These are phyloP conservation scores for Diacarnus erythraeanus DNA, from an alignment of 37 sponge, comb jelly and placozoan species.

Conservation along the genomic window DNA sequence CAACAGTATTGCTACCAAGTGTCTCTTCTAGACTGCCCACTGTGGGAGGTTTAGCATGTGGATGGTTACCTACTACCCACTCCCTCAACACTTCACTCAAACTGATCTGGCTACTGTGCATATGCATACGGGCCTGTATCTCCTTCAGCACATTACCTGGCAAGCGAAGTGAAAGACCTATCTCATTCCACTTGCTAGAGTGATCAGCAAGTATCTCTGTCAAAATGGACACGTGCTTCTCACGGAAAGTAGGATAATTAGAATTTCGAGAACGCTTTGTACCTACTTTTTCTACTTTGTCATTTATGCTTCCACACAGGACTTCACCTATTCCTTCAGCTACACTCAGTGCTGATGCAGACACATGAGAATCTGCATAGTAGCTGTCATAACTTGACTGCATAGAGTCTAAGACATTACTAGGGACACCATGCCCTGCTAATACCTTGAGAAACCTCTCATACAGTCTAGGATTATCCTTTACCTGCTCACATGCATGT, in stretches of 20 bases:
- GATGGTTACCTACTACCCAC: background rate
- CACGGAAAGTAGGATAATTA: background rate
- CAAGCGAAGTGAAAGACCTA: background rate
- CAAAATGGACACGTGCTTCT: background rate
- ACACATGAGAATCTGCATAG: background rate
- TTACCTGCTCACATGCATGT: background rate
- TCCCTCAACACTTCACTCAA: background rate
- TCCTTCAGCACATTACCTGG: background rate
- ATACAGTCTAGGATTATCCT: background rate
- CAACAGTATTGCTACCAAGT: background rate
- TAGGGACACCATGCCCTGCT: background rate
- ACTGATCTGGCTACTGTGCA: background rate
- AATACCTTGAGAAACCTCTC: background rate
- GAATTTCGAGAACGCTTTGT: background rate
- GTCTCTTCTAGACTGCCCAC: background rate
- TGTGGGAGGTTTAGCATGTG: background rate
- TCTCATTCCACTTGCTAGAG: background rate
- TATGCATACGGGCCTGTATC: background rate
- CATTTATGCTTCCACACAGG: background rate
- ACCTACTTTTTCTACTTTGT: background rate
- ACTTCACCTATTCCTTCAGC: background rate
- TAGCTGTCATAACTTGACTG: background rate
- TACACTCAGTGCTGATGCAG: background rate
- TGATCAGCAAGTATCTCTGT: background rate
- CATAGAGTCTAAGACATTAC: background rate